Conservation (phyloP, 2,797 vertebrate species). For the Cyclura pinguis region DNA sequence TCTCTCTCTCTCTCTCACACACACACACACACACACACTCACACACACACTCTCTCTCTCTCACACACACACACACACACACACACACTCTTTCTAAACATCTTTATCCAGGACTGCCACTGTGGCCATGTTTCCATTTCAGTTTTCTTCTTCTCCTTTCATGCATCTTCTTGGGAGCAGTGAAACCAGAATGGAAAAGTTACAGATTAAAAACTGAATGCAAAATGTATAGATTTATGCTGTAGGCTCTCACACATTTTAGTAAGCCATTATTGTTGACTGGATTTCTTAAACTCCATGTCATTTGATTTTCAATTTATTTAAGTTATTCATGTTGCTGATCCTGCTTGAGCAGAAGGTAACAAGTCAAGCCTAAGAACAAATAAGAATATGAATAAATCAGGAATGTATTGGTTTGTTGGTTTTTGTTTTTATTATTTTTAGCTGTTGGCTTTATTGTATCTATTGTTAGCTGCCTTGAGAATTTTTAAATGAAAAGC, state of each 20-base stretch:
- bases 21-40: not conserved
- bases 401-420: too few species aligned
- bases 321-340: not conserved
- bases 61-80: too few species aligned
- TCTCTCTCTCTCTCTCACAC: too few species aligned
- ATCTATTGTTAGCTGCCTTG: too few species aligned
- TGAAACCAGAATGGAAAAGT: not conserved
- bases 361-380: not conserved
- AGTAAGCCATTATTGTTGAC: not conserved
- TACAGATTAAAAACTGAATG: slow-evolving; percentile 9
- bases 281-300: not conserved
- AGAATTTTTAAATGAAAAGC: too few species aligned
- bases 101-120: not conserved
- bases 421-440: too few species aligned
- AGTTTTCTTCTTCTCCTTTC: not conserved
- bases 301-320: not conserved
- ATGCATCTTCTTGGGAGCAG: not conserved
- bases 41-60: not conserved
- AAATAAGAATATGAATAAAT: too few species aligned
- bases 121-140: not conserved
- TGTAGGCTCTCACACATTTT: not conserved
- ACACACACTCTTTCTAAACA: not conserved
- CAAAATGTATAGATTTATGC: not conserved
- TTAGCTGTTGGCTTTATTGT: too few species aligned
- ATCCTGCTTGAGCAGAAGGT: not conserved